A percentile compares a stretch with the other conserved stretches of the same genome.
Conservation (phyloP, 2,113 vertebrate genomes). For the Chiloscyllium plagiosum region DNA sequence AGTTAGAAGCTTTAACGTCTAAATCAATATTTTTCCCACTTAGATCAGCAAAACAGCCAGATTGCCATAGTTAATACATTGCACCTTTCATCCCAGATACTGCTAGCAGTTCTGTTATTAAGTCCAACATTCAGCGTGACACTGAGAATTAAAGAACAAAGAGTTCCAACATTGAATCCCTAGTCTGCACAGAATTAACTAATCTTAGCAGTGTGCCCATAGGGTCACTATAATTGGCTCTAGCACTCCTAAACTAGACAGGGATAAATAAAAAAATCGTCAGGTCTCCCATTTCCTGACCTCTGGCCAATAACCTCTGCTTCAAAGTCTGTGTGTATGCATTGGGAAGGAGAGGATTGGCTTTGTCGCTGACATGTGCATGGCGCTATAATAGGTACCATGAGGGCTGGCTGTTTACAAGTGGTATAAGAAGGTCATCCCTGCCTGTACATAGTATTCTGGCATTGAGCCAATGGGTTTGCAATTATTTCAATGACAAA, state of each 20-base stretch:
- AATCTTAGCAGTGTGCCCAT: not conserved
- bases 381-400: not conserved
- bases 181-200: not conserved
- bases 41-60: not conserved
- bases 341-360: not conserved
- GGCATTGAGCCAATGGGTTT: not conserved
- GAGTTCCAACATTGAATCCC: not conserved
- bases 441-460: not conserved
- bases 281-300: not conserved
- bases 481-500: not conserved
- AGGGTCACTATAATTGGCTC: not conserved
- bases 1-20: not conserved
- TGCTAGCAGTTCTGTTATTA: not conserved
- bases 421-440: not conserved
- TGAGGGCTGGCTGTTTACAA: not conserved
- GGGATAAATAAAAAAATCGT: not conserved
- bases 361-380: not conserved
- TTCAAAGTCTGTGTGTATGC: not conserved
- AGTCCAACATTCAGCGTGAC: not conserved
- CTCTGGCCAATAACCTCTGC: not conserved
- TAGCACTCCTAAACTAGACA: not conserved
- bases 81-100: not conserved
- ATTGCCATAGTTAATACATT: not conserved
- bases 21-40: slow-evolving; percentile 6
- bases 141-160: not conserved